Base-by-base conservation (phyloP, 2,113 vertebrate genomes). In the Dascyllus trimaculatus region DNA sequence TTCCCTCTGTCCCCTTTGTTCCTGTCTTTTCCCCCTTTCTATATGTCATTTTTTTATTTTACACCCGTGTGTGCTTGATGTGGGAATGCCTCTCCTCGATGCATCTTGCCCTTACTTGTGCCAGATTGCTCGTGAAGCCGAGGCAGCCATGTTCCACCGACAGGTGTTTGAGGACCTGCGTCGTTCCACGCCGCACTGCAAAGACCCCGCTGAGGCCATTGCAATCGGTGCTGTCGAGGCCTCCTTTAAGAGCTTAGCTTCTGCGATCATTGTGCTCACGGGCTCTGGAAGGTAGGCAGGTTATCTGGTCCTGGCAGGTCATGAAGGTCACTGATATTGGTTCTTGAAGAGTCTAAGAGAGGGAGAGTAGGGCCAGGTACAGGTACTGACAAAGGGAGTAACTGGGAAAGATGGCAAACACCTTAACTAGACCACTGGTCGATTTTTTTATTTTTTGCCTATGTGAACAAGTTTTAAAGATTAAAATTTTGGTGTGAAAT, bases 161-260 rank as follows among this genome's bases (percentile, higher is more conserved):
- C 98, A 98, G 91, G 95, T 99, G 95, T 99, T 99, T 82, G 98
- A 99, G 95, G 97, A 99, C 81, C 96, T 99, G 92, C 96, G 98
- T 25, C 97, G 97, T 38, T 95, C 96, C 93, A 96, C 96, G 74
- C 91, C 94, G 67, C 81, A 90, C 88, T 96, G 92, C 91, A 96
- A 91, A 81, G 97, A 98, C 89, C 94, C 95, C 53, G 95, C 96
- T 22, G 98, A 98, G 87, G 97, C 98, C 87, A 97, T 99, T 95
- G 98, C 98, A 80, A 95, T 96, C 25, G 98, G 98, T 10, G 97
- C 97, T 9, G 98, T 99, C 86, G 96, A 99, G 93, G 97, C 98
- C 71, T 98, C 98, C 90, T 97, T 97, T 97, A 99, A 99, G 92
- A 97, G 97, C 93, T 95, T 99, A 92, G 96, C 98, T 64, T 90